These are phyloP conservation scores for Chaetodon auriga DNA, from an alignment of 2,113 vertebrate species.

Conservation along the genomic window DNA sequence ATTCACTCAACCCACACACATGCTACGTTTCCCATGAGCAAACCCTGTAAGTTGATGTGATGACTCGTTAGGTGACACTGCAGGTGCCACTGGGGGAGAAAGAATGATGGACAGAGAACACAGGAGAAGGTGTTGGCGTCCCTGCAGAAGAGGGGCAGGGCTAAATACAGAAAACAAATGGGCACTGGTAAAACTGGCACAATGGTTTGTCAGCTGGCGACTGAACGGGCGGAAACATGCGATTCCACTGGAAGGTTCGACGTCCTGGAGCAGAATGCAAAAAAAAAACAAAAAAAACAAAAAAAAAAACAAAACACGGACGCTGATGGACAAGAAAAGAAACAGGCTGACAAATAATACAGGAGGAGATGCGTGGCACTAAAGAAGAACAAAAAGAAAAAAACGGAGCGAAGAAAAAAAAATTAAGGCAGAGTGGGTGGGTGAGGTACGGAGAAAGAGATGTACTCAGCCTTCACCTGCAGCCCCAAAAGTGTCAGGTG, in stretches of 20 bases:
- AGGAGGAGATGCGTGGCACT: constrained; percentile 37
- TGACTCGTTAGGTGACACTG: constrained; percentile 69
- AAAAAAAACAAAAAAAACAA: constrained; percentile 4
- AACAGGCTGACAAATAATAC: constrained; percentile 36
- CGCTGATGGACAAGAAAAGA: constrained; percentile 54
- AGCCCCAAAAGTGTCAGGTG: constrained; percentile 94
- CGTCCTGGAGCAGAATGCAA: constrained; percentile 59
- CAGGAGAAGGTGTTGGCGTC: constrained; percentile 33
- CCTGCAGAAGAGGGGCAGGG: constrained; percentile 33
- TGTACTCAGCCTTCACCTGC: constrained; percentile 98
- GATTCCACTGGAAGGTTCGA: constrained; percentile 66
- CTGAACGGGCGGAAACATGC: constrained; percentile 81
- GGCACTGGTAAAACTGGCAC: constrained; percentile 45
- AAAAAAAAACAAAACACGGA: constrained; percentile 6
- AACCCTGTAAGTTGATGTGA: constrained; percentile 62
- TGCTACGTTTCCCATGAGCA: constrained; percentile 35
- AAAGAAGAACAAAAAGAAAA: constrained; percentile 35
- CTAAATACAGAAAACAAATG: constrained; percentile 59
- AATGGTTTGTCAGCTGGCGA: constrained; percentile 57
- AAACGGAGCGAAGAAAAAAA: constrained; percentile 26
- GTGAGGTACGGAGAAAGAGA: constrained; percentile 73
- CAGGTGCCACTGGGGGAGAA: constrained; percentile 54
- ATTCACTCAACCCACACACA: constrained; percentile 20
- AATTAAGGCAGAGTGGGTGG: constrained; percentile 56
- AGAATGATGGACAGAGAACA: constrained; percentile 58